phyloP scores from a whole-genome alignment of 2,113 vertebrate genomes.

The Actenoides lindsayi region DNA sequence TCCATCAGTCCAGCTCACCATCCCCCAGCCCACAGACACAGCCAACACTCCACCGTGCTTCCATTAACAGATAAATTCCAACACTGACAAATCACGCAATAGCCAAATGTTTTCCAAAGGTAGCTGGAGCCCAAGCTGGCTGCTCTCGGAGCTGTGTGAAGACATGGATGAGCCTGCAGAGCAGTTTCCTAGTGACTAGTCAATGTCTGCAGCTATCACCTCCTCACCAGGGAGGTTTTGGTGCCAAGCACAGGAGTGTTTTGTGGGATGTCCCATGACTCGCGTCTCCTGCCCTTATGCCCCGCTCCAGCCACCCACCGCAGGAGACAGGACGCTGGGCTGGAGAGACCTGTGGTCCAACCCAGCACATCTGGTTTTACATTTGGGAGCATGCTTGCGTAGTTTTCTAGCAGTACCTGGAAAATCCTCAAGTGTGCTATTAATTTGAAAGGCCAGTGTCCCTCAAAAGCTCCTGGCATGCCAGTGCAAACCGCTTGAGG shows the following conservation, averaged over 20 bases:
- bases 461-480: conserved; percentile 25
- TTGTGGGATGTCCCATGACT: not conserved
- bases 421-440: conserved; percentile 42
- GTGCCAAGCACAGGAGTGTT: not conserved
- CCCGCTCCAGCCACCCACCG: not conserved
- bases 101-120: not conserved
- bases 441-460: conserved; percentile 49
- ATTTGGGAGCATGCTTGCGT: not conserved
- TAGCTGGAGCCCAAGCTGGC: not conserved
- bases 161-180: not conserved
- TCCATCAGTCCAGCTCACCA: not conserved
- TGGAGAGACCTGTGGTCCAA: not conserved
- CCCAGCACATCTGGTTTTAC: conserved; percentile 35
- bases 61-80: not conserved
- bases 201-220: not conserved
- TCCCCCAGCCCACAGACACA: not conserved
- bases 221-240: not conserved
- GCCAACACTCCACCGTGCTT: not conserved
- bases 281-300: not conserved
- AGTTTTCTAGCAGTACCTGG: conserved; percentile 57
- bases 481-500: conserved; percentile 3
- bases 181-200: not conserved
- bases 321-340: not conserved
- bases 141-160: not conserved
- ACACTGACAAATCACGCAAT: not conserved